phyloP scores from a whole-genome alignment of 2,888 invertebrate species.

The Hoplodrina blanda region DNA sequence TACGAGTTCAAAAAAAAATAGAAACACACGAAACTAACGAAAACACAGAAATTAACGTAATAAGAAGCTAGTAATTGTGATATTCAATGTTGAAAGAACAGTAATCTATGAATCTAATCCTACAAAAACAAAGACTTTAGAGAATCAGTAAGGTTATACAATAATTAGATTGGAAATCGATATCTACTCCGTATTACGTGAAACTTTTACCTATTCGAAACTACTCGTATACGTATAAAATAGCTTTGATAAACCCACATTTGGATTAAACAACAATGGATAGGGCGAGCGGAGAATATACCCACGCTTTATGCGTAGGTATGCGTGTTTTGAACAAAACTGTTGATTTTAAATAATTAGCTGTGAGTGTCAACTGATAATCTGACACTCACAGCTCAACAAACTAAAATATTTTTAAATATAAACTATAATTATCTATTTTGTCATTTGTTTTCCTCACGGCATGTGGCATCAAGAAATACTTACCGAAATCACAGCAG shows the following conservation, averaged over 20 bases:
- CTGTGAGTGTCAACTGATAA: too few species aligned
- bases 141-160: conserved; percentile 42
- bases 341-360: too few species aligned
- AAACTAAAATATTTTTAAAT: too few species aligned
- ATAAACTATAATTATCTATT: too few species aligned
- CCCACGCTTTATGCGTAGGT: neutral
- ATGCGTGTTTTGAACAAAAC: neutral
- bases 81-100: conserved; percentile 1
- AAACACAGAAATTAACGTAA: neutral
- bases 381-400: too few species aligned
- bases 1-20: too few species aligned
- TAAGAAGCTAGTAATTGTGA: conserved; percentile 3
- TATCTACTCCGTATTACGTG: conserved; percentile 36
- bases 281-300: neutral
- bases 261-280: conserved; percentile 39
- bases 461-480: conserved; percentile 12
- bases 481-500: conserved; percentile 49
- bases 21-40: neutral
- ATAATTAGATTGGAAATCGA: conserved; percentile 51
- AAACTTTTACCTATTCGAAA: conserved; percentile 37
- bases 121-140: conserved; percentile 22
- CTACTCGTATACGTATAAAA: conserved; percentile 22
- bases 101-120: conserved; percentile 22
- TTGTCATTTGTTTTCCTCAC: conserved; percentile 7
- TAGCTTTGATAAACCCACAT: conserved; percentile 47